Evolutionary conservation across 1,140 invertebrate species (phyloP), one percentile per base, ranked within the genome.

Genomic region (Pemphigus obesinymphae): DNA sequence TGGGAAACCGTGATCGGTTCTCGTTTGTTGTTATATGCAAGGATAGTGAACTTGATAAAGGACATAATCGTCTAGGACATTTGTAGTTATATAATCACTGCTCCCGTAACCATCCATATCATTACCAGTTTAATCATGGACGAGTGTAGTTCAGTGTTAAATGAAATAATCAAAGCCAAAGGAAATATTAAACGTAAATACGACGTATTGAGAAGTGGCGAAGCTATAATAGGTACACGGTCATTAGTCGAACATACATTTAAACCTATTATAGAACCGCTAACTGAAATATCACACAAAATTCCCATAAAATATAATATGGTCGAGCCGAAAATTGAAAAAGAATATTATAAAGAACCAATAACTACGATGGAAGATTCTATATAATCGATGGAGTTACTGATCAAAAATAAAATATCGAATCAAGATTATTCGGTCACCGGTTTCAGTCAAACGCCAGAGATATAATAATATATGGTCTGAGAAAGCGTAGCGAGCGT

Each of bases 131-230:
- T n/a, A n/a, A n/a, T n/a, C n/a, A n/a, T n/a, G n/a, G n/a, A n/a
- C n/a, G n/a, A n/a, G n/a, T n/a, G n/a, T n/a, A n/a, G n/a, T n/a
- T n/a, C n/a, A n/a, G n/a, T n/a, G n/a, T n/a, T n/a, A n/a, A n/a
- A n/a, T n/a, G n/a, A n/a, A n/a, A n/a, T n/a, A n/a, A n/a, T n/a
- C n/a, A n/a, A n/a, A n/a, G n/a, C n/a, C n/a, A n/a, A n/a, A n/a
- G n/a, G n/a, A n/a, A n/a, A n/a, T 34, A 29, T 80, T 34, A 61
- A 40, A 80, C 48, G n/a, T 8, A 80, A 61, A 37, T 80, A 61
- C 37, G 31, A 31, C 5, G 43, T 43, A 31, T 63, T 80, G 17
- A 23, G 37, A 10, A 23, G 17, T 20, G 76, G 23, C n/a, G 53
- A 80, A 40, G 40, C 76, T 23, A 53, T n/a, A n/a, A n/a, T n/a